Evolutionary conservation across 2,797 vertebrate genomes (phyloP), one percentile per base, ranked within the genome.

Genomic region (Hyperoplus immaculatus): DNA sequence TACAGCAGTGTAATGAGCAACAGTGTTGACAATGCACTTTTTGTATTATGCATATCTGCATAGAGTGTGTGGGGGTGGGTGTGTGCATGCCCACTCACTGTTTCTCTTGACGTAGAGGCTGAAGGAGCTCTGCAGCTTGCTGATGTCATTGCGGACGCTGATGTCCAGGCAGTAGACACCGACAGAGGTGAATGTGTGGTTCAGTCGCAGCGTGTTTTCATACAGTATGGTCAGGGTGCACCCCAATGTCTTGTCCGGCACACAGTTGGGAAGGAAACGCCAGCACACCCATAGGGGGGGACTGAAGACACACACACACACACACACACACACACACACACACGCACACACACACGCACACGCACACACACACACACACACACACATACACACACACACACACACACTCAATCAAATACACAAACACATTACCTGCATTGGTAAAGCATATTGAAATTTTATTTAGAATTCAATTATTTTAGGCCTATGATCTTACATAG

Each of bases 231-330:
- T 94, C 1, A 94, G 89, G 1, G 95, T 96, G 92, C 97, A 98
- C 47, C 94, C 93, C 0, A 85, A 88, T 1, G 73, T 87, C 51
- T 69, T 58, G 1, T 96, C 92, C 0, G 91, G 90, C 12, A 91
- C 73, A 46, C 97, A 99, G 64, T 95, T 93, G 0, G 92, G 59
- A 80, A 97, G 94, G 65, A 99, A 94, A 5, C 92, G 93, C 97
- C 97, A 98, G 91, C 97, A 98, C n/a, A 97, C 77, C 0, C 92
- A 94, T 71, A 97, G 92, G 0, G 97, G 97, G 0, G 96, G 96
- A 84, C 97, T 98, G 4, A 6, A 66, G 0, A 53, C 14, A 76
- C 9, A 75, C 13, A 70, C 18, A 66, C 11, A 65, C 38, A 51
- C 2, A 65, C 63, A 53, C 15, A 10, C 8, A 58, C 3, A 57